Conservation (phyloP, 2,797 vertebrate species). For the Alosa sapidissima region DNA sequence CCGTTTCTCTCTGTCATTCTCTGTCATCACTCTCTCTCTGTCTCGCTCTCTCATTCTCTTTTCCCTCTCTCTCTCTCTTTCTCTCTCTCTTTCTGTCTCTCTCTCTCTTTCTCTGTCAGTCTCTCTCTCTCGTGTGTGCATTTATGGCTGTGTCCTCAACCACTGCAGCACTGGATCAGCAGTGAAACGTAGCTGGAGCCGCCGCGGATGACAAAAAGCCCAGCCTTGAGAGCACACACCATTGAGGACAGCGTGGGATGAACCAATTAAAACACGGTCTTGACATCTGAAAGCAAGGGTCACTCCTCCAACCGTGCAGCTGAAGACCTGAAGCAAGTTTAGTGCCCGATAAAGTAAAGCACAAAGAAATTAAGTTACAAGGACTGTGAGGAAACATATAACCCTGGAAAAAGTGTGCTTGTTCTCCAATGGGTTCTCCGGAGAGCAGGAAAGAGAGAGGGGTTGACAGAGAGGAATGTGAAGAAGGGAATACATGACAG, state of each 20-base stretch:
- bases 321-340: constrained; percentile 17
- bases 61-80: neutral
- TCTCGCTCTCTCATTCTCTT: neutral
- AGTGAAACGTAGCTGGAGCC: neutral
- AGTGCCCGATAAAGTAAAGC: neutral
- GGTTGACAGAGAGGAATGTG: neutral
- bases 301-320: neutral
- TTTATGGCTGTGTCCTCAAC: neutral
- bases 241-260: constrained; percentile 24
- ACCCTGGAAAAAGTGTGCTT: neutral
- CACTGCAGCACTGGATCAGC: neutral
- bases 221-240: constrained; percentile 27
- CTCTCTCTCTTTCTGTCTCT: neutral
- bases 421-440: neutral
- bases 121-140: neutral
- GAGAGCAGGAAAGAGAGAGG: neutral
- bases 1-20: neutral
- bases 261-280: constrained; percentile 34
- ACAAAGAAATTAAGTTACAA: constrained; percentile 22
- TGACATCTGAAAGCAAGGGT: constrained; percentile 30
- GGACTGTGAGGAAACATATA: neutral
- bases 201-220: neutral
- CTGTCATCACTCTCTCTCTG: neutral
- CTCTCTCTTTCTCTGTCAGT: neutral
- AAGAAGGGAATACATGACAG: neutral